Conservation (phyloP, 92 coral and sea anemone genomes). For the Porites lobata region DNA sequence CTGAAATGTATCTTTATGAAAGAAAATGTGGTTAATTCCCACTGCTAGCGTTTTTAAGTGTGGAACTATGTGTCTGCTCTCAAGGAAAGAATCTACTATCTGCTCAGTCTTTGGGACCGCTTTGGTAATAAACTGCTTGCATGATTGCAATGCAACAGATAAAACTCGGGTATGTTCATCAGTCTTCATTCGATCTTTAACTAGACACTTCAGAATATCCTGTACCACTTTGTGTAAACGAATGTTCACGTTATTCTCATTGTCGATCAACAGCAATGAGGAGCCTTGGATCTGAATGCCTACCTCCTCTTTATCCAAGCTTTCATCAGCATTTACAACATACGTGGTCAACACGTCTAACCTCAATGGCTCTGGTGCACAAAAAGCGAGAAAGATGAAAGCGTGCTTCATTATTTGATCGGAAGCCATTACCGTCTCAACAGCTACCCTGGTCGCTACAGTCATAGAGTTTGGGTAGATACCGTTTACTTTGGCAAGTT, state of each 20-base stretch:
- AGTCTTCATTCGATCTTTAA: not conserved
- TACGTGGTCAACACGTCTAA: too few species aligned
- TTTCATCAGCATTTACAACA: too few species aligned
- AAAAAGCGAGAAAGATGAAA: constrained; percentile 41
- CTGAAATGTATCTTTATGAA: not conserved
- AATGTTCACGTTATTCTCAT: not conserved
- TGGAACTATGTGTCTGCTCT: constrained; percentile 33
- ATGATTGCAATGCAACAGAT: not conserved
- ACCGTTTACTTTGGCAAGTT: constrained; percentile 12
- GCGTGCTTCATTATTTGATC: constrained; percentile 39
- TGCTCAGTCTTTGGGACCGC: not conserved
- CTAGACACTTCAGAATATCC: not conserved
- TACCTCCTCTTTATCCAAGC: too few species aligned
- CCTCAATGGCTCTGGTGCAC: constrained; percentile 20
- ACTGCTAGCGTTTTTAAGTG: constrained; percentile 13
- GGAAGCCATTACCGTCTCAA: constrained; percentile 11
- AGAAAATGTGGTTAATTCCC: not conserved
- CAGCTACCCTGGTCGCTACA: constrained; percentile 56
- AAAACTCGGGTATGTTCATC: not conserved
- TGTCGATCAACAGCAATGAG: constrained; percentile 29
- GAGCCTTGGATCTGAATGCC: too few species aligned
- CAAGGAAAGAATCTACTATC: not conserved
- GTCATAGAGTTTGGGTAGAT: constrained; percentile 44
- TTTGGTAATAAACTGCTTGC: constrained; percentile 37
- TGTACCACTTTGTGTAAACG: too few species aligned